A percentile compares a stretch with the other conserved stretches of the same genome.
phyloP scores from a whole-genome alignment of 2,113 vertebrate species.

The Aplodontia rufa region DNA sequence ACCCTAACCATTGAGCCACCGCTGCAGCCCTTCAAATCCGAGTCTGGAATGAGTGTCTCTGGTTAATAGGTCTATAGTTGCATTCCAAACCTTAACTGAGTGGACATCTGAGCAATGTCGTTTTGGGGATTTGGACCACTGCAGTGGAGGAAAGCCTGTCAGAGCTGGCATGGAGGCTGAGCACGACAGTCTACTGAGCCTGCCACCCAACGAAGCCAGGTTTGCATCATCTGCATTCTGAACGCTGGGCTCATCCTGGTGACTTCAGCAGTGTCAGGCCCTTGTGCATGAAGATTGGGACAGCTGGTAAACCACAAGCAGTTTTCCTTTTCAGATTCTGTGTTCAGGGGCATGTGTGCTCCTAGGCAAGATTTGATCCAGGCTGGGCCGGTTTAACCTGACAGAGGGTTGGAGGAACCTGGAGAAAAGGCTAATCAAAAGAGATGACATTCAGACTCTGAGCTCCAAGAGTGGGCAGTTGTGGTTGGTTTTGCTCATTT shows the following conservation, averaged over 20 bases:
- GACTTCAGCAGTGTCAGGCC: background rate
- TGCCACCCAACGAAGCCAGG: background rate
- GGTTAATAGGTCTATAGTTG: background rate
- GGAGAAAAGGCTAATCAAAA: background rate
- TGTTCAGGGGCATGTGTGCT: background rate
- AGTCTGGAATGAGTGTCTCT: background rate
- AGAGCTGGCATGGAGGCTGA: background rate
- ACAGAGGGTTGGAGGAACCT: background rate
- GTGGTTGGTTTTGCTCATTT: background rate
- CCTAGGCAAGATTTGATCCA: background rate
- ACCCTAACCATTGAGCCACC: too few species aligned
- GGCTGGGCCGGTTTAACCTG: conserved; percentile 14
- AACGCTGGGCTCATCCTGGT: background rate
- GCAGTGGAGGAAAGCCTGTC: background rate
- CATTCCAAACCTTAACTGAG: background rate
- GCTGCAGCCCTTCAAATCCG: too few species aligned
- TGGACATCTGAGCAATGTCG: background rate
- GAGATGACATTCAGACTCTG: background rate
- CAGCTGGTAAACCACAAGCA: background rate
- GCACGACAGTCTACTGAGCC: background rate
- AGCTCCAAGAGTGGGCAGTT: background rate
- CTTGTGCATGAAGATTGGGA: background rate
- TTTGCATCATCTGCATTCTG: background rate
- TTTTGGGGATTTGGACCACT: background rate
- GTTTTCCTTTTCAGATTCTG: conserved; percentile 19